A percentile compares a stretch with the other conserved stretches of the same genome.
phyloP scores from a whole-genome alignment of 2,888 invertebrate genomes.

The Mythimna impura region DNA sequence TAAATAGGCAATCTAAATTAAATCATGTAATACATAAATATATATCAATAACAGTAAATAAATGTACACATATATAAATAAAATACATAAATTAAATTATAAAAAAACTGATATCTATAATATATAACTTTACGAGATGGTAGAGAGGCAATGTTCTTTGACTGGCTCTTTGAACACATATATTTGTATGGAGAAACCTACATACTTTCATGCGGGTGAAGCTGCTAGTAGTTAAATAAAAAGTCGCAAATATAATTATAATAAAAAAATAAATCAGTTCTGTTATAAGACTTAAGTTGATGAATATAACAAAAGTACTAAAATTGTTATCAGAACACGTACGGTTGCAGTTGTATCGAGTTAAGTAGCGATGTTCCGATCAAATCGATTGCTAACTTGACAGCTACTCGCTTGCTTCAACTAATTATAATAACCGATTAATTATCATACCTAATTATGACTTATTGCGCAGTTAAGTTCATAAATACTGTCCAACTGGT shows the following conservation, averaged over 20 bases:
- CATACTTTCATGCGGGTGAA: too few species aligned
- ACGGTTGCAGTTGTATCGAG: slow-evolving; percentile 17
- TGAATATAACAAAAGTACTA: slow-evolving; percentile 27
- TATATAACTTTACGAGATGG: too few species aligned
- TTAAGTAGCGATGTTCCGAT: slow-evolving; percentile 28
- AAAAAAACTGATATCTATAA: too few species aligned
- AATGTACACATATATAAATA: too few species aligned
- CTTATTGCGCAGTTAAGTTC: slow-evolving; percentile 8
- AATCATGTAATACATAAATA: too few species aligned
- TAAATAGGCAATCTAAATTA: too few species aligned
- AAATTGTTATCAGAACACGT: slow-evolving; percentile 53
- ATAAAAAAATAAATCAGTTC: neutral
- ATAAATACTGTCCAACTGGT: slow-evolving; percentile 9
- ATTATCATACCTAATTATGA: slow-evolving; percentile 33
- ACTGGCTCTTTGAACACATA: too few species aligned
- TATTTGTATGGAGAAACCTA: too few species aligned
- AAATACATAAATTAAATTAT: too few species aligned
- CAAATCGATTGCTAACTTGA: slow-evolving; percentile 42
- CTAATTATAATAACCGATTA: slow-evolving; percentile 35
- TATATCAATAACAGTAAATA: too few species aligned
- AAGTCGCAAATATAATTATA: neutral
- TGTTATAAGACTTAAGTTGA: slow-evolving; percentile 31
- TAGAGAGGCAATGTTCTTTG: too few species aligned
- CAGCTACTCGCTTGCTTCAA: slow-evolving; percentile 24
- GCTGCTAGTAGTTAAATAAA: too few species aligned